Conservation (phyloP, 2,797 vertebrate species). For the Aeoliscus strigatus region DNA sequence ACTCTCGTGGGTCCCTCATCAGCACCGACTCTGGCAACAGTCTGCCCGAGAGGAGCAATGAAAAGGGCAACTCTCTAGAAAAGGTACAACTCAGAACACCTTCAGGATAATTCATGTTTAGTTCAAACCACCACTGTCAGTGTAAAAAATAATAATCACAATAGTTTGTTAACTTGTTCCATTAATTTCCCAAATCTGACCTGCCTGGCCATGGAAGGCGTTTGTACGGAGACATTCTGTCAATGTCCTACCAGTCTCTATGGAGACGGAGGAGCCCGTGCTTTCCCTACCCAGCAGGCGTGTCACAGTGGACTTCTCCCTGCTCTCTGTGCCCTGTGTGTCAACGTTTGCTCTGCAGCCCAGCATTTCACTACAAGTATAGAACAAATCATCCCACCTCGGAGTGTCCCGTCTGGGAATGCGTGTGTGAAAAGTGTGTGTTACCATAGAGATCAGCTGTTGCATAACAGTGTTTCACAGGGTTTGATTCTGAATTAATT, state of each 20-base stretch:
- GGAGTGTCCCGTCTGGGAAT: slow-evolving; percentile 56
- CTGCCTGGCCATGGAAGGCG: slow-evolving; percentile 75
- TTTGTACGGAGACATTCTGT: slow-evolving; percentile 84
- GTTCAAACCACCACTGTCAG: too few species aligned
- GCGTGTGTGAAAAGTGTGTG: slow-evolving; percentile 35
- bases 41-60: slow-evolving; percentile 83
- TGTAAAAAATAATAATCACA: too few species aligned
- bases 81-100: slow-evolving; percentile 75
- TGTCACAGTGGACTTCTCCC: slow-evolving; percentile 88
- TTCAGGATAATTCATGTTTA: too few species aligned
- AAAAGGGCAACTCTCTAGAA: slow-evolving; percentile 89
- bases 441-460: slow-evolving; percentile 16
- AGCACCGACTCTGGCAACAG: slow-evolving; percentile 92
- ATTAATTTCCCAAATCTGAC: slow-evolving; percentile 46
- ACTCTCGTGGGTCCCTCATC: slow-evolving; percentile 92
- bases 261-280: slow-evolving; percentile 72
- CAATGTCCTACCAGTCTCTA: slow-evolving; percentile 68
- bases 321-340: slow-evolving; percentile 78
- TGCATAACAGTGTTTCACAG: slow-evolving; percentile 13
- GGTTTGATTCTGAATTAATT: slow-evolving; percentile 14
- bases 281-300: slow-evolving; percentile 75
- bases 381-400: slow-evolving; percentile 27
- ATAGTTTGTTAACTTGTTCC: slow-evolving; percentile 50
- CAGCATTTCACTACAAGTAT: slow-evolving; percentile 71
- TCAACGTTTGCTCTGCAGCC: slow-evolving; percentile 69